These are phyloP conservation scores for Steinernema khuongi DNA, from an alignment of 1,140 invertebrate genomes.

Conservation along the genomic window DNA sequence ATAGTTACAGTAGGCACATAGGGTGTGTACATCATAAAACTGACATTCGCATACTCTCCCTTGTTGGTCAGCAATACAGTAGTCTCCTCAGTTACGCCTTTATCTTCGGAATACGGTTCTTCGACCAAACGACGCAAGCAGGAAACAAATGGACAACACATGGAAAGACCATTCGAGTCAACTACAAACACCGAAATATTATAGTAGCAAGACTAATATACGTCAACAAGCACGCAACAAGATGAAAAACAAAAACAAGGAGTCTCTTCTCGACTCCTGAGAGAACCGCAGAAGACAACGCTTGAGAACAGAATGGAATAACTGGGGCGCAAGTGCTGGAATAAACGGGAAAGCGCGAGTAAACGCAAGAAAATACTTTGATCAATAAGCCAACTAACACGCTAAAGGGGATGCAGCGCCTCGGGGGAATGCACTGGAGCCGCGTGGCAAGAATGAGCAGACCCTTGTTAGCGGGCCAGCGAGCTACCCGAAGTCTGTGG, in stretches of 20 bases:
- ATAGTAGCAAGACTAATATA: no score
- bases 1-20: background rate
- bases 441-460: no score
- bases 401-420: conserved; percentile 5
- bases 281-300: no score
- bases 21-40: background rate
- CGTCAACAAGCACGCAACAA: no score
- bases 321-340: no score
- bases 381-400: background rate
- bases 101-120: background rate
- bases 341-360: background rate
- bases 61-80: background rate
- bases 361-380: background rate
- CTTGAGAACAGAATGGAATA: no score
- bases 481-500: background rate
- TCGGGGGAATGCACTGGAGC: background rate
- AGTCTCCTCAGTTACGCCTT: no score
- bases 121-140: background rate
- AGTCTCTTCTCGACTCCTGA: no score
- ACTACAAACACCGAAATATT: background rate
- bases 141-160: background rate
- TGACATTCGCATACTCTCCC: background rate
- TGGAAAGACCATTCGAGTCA: background rate
- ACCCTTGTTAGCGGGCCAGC: background rate
- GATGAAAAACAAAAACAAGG: no score